phyloP scores from a whole-genome alignment of 2,113 vertebrate species.

The Mastomys natalensis region DNA sequence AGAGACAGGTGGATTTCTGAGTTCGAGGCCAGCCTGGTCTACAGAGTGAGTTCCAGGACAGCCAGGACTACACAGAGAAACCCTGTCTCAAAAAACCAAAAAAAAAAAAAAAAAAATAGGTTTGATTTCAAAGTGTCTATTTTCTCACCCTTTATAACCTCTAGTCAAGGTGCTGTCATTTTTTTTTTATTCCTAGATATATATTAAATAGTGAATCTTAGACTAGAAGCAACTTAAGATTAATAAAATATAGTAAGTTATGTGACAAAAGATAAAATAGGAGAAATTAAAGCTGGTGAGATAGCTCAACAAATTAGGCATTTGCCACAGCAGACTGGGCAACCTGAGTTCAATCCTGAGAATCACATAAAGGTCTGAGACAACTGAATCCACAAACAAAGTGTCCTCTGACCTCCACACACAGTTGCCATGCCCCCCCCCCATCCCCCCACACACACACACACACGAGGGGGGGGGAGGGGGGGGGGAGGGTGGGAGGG shows the following conservation, averaged over 20 bases:
- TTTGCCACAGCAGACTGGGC: neutral
- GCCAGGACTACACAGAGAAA: too few relatives aligned
- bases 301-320: too few relatives aligned
- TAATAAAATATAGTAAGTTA: conserved; percentile 36
- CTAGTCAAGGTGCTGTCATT: neutral
- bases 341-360: neutral
- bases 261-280: neutral
- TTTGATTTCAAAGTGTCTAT: neutral
- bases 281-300: neutral
- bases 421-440: neutral
- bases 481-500: too few relatives aligned
- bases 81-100: too few relatives aligned
- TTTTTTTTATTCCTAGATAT: conserved; percentile 12
- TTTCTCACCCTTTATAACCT: neutral
- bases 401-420: neutral
- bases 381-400: neutral
- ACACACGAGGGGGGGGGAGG: neutral
- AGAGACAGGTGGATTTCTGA: too few relatives aligned
- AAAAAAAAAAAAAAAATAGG: neutral
- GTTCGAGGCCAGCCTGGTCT: too few relatives aligned
- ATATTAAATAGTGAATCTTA: neutral
- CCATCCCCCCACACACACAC: too few relatives aligned
- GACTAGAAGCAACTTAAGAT: neutral
- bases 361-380: neutral
- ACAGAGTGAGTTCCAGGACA: too few relatives aligned